Percentiles rank a stretch among this genome's conserved stretches.
phyloP scores from a whole-genome alignment of 2,113 vertebrate genomes.

The Nothocercus nigrocapillus region DNA sequence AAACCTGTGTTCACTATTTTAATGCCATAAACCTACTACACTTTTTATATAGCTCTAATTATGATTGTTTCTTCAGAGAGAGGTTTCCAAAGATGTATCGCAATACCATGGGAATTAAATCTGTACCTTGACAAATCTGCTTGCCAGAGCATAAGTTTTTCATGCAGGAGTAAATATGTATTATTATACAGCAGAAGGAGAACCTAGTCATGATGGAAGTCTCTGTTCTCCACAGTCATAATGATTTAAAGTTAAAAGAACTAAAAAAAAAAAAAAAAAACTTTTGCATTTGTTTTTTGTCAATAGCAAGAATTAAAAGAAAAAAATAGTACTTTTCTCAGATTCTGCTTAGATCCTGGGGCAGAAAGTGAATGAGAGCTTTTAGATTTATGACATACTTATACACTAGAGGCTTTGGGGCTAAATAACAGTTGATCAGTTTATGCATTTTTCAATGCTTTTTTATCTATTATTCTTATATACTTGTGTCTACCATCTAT shows the following conservation, averaged over 20 bases:
- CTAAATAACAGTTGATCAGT: neutral
- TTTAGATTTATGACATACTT: neutral
- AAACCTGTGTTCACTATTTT: neutral
- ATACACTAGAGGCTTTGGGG: neutral
- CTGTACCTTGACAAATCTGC: neutral
- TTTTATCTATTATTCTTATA: neutral
- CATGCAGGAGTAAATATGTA: neutral
- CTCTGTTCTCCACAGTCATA: neutral
- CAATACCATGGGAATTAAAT: neutral
- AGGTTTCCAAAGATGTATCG: neutral
- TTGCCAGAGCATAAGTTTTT: neutral
- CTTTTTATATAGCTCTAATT: neutral
- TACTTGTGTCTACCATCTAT: neutral
- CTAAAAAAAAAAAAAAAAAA: neutral
- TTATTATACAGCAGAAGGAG: neutral
- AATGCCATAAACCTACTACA: neutral
- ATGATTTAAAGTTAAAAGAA: neutral
- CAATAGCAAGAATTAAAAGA: neutral
- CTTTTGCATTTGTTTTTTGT: neutral
- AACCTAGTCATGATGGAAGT: neutral
- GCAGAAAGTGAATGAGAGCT: neutral
- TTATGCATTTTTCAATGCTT: neutral
- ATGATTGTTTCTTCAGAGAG: neutral
- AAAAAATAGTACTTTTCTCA: neutral
- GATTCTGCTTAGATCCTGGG: neutral